Conservation (phyloP, 1,140 invertebrate species). For the Caenorhabditis briggsae region DNA sequence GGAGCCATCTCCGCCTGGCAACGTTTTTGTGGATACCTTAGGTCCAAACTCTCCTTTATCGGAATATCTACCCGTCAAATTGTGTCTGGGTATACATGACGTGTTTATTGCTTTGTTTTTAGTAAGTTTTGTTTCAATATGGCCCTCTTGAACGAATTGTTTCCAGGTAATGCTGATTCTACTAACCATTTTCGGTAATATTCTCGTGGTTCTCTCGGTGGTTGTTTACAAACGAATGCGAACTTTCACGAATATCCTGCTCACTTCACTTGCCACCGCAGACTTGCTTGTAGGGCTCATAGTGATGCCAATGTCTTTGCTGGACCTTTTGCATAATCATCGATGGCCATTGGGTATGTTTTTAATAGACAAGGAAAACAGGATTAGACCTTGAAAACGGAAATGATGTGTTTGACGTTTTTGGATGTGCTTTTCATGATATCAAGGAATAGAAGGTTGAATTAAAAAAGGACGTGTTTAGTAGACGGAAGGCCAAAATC, state of each 20-base stretch:
- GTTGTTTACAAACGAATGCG: constrained; percentile 77
- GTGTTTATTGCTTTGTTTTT: constrained; percentile 75
- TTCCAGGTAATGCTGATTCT: constrained; percentile 77
- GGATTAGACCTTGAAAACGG: constrained; percentile 14
- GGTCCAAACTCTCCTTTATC: constrained; percentile 30
- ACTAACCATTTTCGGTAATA: constrained; percentile 76
- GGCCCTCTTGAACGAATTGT: constrained; percentile 13
- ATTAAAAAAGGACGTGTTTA: no score
- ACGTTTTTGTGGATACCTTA: constrained; percentile 20
- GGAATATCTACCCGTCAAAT: constrained; percentile 8
- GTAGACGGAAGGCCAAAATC: no score
- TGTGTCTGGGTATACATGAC: constrained; percentile 74
- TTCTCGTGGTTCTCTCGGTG: constrained; percentile 77
- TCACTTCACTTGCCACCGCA: constrained; percentile 77
- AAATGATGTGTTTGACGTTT: constrained; percentile 27
- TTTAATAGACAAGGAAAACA: neutral
- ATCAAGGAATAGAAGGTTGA: no score
- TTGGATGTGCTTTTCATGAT: neutral
- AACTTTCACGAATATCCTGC: constrained; percentile 77
- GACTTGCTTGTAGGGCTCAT: constrained; percentile 80
- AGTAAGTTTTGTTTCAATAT: constrained; percentile 65
- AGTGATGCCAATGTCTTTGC: constrained; percentile 80
- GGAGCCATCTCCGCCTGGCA: neutral
- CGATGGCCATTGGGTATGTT: constrained; percentile 79
- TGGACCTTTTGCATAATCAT: constrained; percentile 75